phyloP scores from a whole-genome alignment of 2,888 invertebrate species.

The Biston betularia region DNA sequence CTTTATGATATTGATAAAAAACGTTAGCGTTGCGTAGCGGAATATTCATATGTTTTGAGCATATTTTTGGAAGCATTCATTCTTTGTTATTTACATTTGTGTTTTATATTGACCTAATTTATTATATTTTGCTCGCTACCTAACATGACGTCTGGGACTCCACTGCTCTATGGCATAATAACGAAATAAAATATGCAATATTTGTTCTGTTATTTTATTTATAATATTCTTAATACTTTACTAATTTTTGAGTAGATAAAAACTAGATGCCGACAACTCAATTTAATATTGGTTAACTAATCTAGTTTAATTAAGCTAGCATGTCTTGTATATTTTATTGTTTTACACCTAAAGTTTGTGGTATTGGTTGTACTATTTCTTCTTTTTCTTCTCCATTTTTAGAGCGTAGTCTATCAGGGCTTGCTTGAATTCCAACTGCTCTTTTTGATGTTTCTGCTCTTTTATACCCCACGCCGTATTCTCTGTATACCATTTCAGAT shows the following conservation, averaged over 20 bases:
- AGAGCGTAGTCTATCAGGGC: conserved; percentile 53
- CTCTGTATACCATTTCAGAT: conserved; percentile 67
- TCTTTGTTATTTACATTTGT: background rate
- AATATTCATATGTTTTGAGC: too few relatives aligned
- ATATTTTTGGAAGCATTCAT: background rate
- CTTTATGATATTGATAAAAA: conserved; percentile 9
- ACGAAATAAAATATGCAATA: too few relatives aligned
- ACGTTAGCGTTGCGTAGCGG: background rate
- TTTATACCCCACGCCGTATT: conserved; percentile 65
- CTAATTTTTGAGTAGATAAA: too few relatives aligned
- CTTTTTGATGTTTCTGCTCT: conserved; percentile 59
- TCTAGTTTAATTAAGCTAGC: too few relatives aligned
- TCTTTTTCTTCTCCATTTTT: conserved; percentile 56
- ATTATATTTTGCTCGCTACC: background rate
- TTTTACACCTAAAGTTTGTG: background rate
- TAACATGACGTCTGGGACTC: too few relatives aligned
- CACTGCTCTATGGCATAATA: too few relatives aligned
- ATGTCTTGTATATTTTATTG: too few relatives aligned
- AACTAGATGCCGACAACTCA: too few relatives aligned
- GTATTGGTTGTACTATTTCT: conserved; percentile 18
- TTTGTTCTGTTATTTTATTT: too few relatives aligned
- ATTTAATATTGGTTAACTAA: too few relatives aligned
- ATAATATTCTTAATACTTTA: too few relatives aligned
- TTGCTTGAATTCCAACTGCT: conserved; percentile 59
- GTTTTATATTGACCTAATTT: background rate